Evolutionary conservation across 2,888 invertebrate genomes (phyloP).

Genomic region (Pediacus dermestoides): DNA sequence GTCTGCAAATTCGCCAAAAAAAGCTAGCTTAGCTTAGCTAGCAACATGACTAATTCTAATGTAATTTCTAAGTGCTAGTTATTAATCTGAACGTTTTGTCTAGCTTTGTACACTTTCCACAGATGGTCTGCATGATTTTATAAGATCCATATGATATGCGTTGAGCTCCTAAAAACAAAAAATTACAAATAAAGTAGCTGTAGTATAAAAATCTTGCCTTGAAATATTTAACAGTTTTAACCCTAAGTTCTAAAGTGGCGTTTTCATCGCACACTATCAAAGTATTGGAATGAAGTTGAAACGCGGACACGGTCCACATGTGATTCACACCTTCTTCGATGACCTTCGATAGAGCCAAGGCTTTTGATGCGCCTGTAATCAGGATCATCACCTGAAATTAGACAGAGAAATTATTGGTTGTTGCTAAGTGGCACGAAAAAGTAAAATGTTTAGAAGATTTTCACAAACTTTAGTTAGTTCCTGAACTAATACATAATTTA

Average conservation of each 20-base stretch:
- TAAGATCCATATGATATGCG: too few species aligned
- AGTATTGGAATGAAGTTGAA: constrained; percentile 89
- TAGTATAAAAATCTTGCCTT: constrained; percentile 47
- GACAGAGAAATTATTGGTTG: background rate
- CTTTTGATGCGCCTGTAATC: constrained; percentile 92
- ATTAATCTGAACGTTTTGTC: too few species aligned
- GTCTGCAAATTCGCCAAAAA: too few species aligned
- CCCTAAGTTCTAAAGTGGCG: constrained; percentile 90
- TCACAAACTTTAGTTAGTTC: too few species aligned
- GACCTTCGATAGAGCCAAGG: constrained; percentile 92
- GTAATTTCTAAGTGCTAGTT: too few species aligned
- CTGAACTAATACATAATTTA: too few species aligned
- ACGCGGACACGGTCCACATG: constrained; percentile 99
- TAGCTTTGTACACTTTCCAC: too few species aligned
- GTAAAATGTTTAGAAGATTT: background rate
- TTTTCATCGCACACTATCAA: constrained; percentile 95
- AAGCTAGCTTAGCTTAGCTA: too few species aligned
- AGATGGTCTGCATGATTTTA: too few species aligned
- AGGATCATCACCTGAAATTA: constrained; percentile 83
- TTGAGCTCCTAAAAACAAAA: too few species aligned
- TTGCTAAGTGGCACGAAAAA: background rate
- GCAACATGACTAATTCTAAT: too few species aligned
- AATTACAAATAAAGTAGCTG: too few species aligned
- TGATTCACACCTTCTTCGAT: constrained; percentile 98
- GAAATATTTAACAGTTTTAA: constrained; percentile 90